These are phyloP conservation scores for Holothuria scabra DNA, from an alignment of 53 echinoderm and acorn worm genomes.

Conservation along the genomic window DNA sequence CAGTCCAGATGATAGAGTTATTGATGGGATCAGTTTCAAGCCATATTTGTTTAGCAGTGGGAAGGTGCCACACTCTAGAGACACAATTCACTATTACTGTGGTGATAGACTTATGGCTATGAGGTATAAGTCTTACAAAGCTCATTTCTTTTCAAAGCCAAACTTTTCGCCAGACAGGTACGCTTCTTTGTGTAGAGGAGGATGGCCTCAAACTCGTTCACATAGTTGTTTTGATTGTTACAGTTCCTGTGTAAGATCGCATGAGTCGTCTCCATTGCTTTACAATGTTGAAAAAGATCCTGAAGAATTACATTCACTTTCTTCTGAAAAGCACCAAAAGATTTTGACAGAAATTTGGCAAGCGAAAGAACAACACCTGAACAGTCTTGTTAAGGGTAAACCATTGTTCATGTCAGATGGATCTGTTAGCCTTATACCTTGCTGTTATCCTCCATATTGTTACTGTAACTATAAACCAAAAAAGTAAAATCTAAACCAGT, in stretches of 20 bases:
- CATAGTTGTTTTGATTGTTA: conserved; percentile 54
- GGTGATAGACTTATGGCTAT: conserved; percentile 75
- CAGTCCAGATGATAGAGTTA: conserved; percentile 64
- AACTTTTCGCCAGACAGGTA: conserved; percentile 18
- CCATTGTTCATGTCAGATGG: conserved; percentile 51
- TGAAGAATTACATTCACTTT: conserved; percentile 69
- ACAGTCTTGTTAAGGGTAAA: conserved; percentile 56
- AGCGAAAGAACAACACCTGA: conserved; percentile 54
- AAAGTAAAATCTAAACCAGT: no score
- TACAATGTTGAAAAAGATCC: conserved; percentile 79
- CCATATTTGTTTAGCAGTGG: conserved; percentile 52
- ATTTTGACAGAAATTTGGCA: conserved; percentile 46
- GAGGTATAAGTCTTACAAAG: conserved; percentile 64
- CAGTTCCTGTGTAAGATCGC: conserved; percentile 49
- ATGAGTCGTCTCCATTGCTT: conserved; percentile 70
- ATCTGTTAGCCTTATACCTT: conserved; percentile 52
- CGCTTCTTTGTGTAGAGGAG: conserved; percentile 41
- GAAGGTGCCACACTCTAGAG: conserved; percentile 30
- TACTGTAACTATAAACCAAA: conserved; percentile 68
- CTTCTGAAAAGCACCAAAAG: conserved; percentile 35
- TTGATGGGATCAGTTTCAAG: conserved; percentile 78
- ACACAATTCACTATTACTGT: conserved; percentile 76
- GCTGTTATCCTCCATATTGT: conserved; percentile 96
- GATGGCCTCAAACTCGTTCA: conserved; percentile 47
- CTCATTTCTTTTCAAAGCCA: conserved; percentile 66